Conservation (phyloP, 1,140 invertebrate species). For the Caenorhabditis latens region DNA sequence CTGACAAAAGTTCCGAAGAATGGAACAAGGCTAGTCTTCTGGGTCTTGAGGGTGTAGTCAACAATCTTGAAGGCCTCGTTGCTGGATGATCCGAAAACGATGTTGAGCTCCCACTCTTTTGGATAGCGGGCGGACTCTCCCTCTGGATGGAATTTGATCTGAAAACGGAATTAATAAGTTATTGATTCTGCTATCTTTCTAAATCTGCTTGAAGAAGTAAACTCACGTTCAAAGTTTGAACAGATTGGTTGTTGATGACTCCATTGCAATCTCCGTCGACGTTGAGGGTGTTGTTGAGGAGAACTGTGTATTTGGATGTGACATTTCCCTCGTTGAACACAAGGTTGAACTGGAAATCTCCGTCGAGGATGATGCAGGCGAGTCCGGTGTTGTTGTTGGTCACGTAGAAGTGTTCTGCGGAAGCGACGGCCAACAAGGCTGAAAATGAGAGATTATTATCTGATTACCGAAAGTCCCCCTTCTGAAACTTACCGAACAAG, state of each 20-base stretch:
- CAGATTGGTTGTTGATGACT: conserved; percentile 55
- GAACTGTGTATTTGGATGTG: conserved; percentile 36
- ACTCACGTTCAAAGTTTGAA: conserved; percentile 53
- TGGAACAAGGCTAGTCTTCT: conserved; percentile 1
- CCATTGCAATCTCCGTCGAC: conserved; percentile 57
- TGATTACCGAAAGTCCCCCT: neutral
- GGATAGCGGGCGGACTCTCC: neutral
- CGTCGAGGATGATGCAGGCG: conserved; percentile 46
- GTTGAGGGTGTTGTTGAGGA: conserved; percentile 42
- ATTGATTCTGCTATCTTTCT: neutral
- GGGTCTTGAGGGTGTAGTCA: conserved; percentile 62
- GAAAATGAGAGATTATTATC: neutral
- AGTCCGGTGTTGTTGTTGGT: conserved; percentile 17
- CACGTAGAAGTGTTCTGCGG: conserved; percentile 44
- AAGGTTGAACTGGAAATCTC: conserved; percentile 44
- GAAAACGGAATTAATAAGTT: neutral
- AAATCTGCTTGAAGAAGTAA: neutral
- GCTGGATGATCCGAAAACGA: conserved; percentile 49
- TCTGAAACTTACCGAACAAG: neutral
- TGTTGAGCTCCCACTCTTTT: conserved; percentile 55
- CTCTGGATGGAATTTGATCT: neutral
- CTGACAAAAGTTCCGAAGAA: neutral
- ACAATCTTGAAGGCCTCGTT: conserved; percentile 62
- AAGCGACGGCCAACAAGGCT: conserved; percentile 24
- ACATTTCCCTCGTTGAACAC: conserved; percentile 10